phyloP scores from a whole-genome alignment of 2,888 invertebrate genomes.

The Mesochorus sp. region DNA sequence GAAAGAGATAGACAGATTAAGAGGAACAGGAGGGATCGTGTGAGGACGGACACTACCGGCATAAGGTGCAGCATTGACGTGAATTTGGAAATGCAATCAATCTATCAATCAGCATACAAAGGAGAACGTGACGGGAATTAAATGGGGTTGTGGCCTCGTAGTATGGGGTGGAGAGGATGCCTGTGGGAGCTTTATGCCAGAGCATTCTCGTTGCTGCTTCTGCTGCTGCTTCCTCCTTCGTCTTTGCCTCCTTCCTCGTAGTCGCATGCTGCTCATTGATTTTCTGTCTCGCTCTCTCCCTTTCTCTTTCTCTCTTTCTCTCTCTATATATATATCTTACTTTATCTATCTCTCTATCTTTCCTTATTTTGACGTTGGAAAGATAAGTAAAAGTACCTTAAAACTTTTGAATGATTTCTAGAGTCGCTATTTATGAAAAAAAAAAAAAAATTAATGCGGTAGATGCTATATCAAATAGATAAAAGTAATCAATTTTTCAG shows the following conservation, averaged over 20 bases:
- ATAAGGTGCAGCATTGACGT: constrained; percentile 72
- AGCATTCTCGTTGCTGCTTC: constrained; percentile 29
- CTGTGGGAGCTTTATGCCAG: constrained; percentile 35
- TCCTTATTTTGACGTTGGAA: neutral
- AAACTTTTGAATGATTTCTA: constrained; percentile 7
- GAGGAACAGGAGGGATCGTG: constrained; percentile 1
- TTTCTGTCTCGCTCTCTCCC: constrained; percentile 44
- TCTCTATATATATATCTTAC: constrained; percentile 1
- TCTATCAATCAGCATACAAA: constrained; percentile 75
- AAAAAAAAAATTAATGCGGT: too few relatives aligned
- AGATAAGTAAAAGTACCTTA: constrained; percentile 14
- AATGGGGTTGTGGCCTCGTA: constrained; percentile 65
- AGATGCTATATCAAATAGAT: too few relatives aligned
- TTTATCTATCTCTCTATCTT: neutral
- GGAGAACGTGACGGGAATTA: constrained; percentile 76
- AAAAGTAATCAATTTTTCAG: too few relatives aligned
- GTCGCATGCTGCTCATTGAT: constrained; percentile 60
- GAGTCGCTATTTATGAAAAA: constrained; percentile 59
- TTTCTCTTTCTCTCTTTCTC: constrained; percentile 19
- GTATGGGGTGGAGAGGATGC: constrained; percentile 52
- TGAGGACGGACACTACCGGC: constrained; percentile 33
- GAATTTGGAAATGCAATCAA: constrained; percentile 77
- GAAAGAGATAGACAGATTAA: neutral
- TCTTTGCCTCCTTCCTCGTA: constrained; percentile 39
- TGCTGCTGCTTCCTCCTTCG: constrained; percentile 46